Base-by-base conservation (phyloP, 1,140 invertebrate genomes). In the Lasaia peninsularis region DNA sequence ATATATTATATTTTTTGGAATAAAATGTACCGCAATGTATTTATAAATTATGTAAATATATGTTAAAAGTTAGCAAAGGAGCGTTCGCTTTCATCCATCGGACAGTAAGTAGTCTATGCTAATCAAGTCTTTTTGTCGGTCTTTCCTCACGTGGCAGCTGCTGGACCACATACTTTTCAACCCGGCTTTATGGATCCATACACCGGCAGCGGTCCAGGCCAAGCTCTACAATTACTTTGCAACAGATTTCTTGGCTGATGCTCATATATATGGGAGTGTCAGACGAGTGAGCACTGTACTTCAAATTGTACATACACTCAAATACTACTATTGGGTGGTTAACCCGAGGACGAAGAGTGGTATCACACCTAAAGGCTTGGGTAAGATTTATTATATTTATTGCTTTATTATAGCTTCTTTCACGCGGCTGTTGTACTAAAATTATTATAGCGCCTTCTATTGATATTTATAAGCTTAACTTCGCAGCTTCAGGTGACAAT, bases 81-180 rank as follows among this genome's bases (percentile, higher is more conserved):
- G 73, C 69, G 53, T 56, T 64, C 73, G 81, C 77, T 82, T 69
- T 16, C 83, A 69, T 78, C 79, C 85, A 80, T 85, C 80, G 85
- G 75, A 77, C 85, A 88, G 85, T 78, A 56, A 70, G 73, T 80
- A 78, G 75, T 77, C 80, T 74, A 71, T 81, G 78, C 79, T 86
- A 81, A 86, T 67, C 56, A 73, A 86, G 86, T 86, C 82, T 64
- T 88, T 86, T 63, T 88, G 83, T 65, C 81, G 81, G 77, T 84
- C 86, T 8, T 88, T 88, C 60, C 64, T 88, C 5, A 95, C 93
- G 70, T 95, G 94, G 92, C 96, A 99, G 94, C 92, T 99, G 67
- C 92, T 99, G 91, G 98, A 99, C 90, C 97, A 99, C 91, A 95
- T 99, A 40, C 93, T 99, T 31, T 99, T 99, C 92, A 99, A 99